Base-by-base conservation (phyloP, 1,140 invertebrate species). In the Drosophila seguyi region DNA sequence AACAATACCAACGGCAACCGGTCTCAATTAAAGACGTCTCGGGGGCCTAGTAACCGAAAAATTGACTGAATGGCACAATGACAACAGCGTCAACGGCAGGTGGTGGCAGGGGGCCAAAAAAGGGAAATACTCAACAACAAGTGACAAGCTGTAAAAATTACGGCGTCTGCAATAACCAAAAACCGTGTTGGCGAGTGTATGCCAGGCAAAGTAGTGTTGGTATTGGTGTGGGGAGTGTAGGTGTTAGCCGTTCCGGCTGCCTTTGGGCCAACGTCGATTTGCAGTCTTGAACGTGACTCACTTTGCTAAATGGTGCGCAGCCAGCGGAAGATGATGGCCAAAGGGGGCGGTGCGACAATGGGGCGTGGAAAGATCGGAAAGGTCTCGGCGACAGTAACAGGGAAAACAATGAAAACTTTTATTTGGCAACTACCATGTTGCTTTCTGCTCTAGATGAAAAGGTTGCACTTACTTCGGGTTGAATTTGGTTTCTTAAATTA, bases 111-210 rank as follows among this genome's bases (percentile, higher is more conserved):
- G 31, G 31, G 31, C 8, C 50, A 42, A 20, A 25, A 31, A 20
- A 25, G 42, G 38, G 45, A 47, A 27, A 48, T 31, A 67, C 45
- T 67, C 22, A 50, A 88, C 72, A 88, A 77, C 83, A 83, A 88
- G 83, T 87, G 83, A 87, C 83, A 87, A 80, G 83, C 84, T 87
- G 84, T 87, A 87, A 88, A 83, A 87, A 87, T 88, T 80, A 80
- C 79, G 74, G 34, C 45, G 57, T 59, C 74, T 62, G 78, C 78
- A 86, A 86, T 85, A 81, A 71, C 81, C 72, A 25, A 84, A 53
- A 84, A 80, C 57, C 77, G 44, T 86, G 83, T 76, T 76, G 83
- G 56, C 65, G 69, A 87, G 84, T 87, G 84, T 87, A 59, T 36
- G 59, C 16, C 72, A 75, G 61, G 59, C 34, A 45, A 56, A 75